Percentiles rank a stretch among this genome's conserved stretches.
phyloP scores from a whole-genome alignment of 2,888 invertebrate species.

The Branchipolynoe longqiensis region DNA sequence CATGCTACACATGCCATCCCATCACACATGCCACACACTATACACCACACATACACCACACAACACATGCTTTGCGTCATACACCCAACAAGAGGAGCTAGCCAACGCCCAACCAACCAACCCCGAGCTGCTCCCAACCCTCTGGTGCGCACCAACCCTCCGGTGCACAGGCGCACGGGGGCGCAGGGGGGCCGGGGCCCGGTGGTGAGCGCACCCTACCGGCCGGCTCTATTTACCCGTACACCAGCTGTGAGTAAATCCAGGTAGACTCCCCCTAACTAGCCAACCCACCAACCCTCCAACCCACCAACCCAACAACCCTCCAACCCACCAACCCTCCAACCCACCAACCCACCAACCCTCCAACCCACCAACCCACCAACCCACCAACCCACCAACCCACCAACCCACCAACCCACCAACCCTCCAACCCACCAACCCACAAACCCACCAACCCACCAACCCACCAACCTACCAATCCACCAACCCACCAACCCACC shows the following conservation, averaged over 20 bases:
- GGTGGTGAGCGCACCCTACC: too few relatives aligned
- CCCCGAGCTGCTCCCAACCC: constrained; percentile 1
- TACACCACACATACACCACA: too few relatives aligned
- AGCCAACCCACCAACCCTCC: background rate
- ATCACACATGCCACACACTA: too few relatives aligned
- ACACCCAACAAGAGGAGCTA: too few relatives aligned
- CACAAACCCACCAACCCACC: too few relatives aligned
- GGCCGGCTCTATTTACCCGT: constrained; percentile 15
- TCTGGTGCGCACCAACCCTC: background rate
- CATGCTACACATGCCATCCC: too few relatives aligned
- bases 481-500: too few relatives aligned
- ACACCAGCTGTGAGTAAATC: constrained; percentile 33
- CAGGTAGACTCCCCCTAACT: background rate
- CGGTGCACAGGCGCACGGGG: background rate
- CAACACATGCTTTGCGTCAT: too few relatives aligned
- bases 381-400: background rate
- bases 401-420: background rate
- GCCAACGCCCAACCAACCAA: too few relatives aligned
- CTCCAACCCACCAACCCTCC: background rate
- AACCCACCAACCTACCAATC: too few relatives aligned
- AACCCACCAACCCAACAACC: background rate
- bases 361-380: background rate
- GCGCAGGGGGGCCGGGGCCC: too few relatives aligned
- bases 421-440: too few relatives aligned
- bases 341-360: background rate